Percentiles rank a stretch among this genome's conserved stretches.
Conservation (phyloP, 2,113 vertebrate species). For the Calonectris borealis region DNA sequence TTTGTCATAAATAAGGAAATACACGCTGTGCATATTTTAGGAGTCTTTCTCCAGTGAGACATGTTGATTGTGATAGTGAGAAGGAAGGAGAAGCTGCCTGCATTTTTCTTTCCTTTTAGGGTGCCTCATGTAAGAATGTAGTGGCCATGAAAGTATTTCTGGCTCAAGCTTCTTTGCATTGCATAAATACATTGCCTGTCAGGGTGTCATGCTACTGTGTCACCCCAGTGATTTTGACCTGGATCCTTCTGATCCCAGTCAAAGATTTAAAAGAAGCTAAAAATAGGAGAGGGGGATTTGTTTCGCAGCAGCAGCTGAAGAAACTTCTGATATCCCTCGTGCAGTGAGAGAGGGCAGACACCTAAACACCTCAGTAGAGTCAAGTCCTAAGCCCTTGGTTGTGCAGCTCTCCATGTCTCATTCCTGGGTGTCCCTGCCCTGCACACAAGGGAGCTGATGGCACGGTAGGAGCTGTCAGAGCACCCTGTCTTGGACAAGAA, state of each 20-base stretch:
- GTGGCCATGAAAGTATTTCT: constrained; percentile 28
- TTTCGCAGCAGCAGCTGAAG: constrained; percentile 59
- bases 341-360: background rate
- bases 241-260: constrained; percentile 53
- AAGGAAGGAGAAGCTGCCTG: constrained; percentile 2
- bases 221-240: constrained; percentile 62
- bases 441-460: background rate
- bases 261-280: constrained; percentile 55
- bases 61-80: background rate
- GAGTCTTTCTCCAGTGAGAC: background rate
- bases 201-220: constrained; percentile 24
- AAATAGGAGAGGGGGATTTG: constrained; percentile 59
- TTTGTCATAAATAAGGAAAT: background rate
- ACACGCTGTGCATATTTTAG: background rate
- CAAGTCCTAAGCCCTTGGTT: background rate
- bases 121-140: background rate
- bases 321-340: background rate
- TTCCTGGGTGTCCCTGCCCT: background rate
- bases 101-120: constrained; percentile 52
- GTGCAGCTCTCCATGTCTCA: background rate
- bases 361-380: background rate
- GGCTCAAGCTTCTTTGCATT: constrained; percentile 36
- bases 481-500: background rate
- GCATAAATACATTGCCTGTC: constrained; percentile 7
- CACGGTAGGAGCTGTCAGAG: background rate